Evolutionary conservation across 2,113 vertebrate species (phyloP), one percentile per base, ranked within the genome.

Genomic region (Oplegnathus fasciatus): DNA sequence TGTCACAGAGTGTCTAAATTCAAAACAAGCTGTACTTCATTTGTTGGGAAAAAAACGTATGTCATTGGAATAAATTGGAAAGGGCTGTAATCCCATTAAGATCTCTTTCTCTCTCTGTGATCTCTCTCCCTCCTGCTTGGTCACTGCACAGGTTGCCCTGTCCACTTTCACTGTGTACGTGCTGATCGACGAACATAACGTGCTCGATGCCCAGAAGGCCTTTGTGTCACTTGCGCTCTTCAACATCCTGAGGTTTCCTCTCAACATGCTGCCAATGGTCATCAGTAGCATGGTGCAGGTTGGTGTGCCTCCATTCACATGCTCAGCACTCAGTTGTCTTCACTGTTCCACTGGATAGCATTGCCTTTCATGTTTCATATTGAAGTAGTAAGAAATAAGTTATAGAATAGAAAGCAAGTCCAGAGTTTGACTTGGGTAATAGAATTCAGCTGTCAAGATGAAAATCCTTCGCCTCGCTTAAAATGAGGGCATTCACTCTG

Each of bases 271-370:
- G 69, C 98, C 98, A 0, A 97, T 99, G 98, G 98, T 99, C 87
- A 99, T 99, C 93, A 99, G 98, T 92, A 99, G 95, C 82, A 97
- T 99, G 15, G 98, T 99, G 70, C 98, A 99, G 94, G 95, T 96
- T 2, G 9, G 91, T 91, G 60, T 30, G 13, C 6, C n/a, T 37
- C 7, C 9, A 4, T 15, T 44, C 1, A 55, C 28, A 42, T 34
- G 26, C 11, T 30, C 17, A 30, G 24, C 9, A 17, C 48, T 34
- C 69, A 24, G 11, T 65, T 2, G n/a, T 75, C 42, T 14, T 17
- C 14, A 3, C 6, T 40, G 14, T 28, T 40, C 24, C 32, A 13
- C 8, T 62, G 22, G 24, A 11, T 37, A 26, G 6, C 55, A 10
- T 37, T 44, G 20, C 5, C 7, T 65, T 13, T 42, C 18, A 6